These are phyloP conservation scores for Drosophila anomalipes DNA, from an alignment of 2,888 invertebrate genomes.

Conservation along the genomic window DNA sequence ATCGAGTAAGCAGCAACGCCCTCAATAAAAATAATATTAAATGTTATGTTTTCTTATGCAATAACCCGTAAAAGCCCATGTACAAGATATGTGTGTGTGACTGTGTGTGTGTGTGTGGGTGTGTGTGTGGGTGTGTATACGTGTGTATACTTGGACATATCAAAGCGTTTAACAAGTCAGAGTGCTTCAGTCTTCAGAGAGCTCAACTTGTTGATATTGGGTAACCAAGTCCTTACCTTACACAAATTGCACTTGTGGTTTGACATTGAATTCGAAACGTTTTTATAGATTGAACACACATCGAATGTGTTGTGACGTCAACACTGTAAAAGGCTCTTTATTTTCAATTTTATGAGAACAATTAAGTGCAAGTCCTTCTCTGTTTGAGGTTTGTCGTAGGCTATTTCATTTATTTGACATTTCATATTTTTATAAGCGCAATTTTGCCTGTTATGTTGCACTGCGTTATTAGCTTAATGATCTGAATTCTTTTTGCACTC, in stretches of 20 bases:
- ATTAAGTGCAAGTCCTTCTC: neutral
- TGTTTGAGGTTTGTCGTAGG: neutral
- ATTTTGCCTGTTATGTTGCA: no score
- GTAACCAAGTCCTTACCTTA: neutral
- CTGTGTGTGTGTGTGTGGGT: neutral
- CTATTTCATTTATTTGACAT: neutral
- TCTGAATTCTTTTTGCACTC: neutral
- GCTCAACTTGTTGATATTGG: neutral
- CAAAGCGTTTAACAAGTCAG: conserved; percentile 6
- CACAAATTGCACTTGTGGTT: neutral
- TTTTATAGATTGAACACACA: neutral
- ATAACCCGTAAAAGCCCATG: conserved; percentile 29
- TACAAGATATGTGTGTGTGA: neutral
- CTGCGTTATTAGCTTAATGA: neutral
- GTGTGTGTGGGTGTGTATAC: neutral
- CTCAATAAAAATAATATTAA: conserved; percentile 45
- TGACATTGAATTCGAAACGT: neutral
- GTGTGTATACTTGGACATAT: conserved; percentile 7
- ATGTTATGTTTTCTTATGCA: conserved; percentile 28
- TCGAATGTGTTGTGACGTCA: no score
- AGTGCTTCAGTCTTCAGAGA: neutral
- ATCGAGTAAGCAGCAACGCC: conserved; percentile 21
- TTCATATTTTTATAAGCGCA: neutral
- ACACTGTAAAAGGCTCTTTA: neutral
- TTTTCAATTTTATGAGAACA: neutral